Base-by-base conservation (phyloP, 2,113 vertebrate species). In the Daboia siamensis region DNA sequence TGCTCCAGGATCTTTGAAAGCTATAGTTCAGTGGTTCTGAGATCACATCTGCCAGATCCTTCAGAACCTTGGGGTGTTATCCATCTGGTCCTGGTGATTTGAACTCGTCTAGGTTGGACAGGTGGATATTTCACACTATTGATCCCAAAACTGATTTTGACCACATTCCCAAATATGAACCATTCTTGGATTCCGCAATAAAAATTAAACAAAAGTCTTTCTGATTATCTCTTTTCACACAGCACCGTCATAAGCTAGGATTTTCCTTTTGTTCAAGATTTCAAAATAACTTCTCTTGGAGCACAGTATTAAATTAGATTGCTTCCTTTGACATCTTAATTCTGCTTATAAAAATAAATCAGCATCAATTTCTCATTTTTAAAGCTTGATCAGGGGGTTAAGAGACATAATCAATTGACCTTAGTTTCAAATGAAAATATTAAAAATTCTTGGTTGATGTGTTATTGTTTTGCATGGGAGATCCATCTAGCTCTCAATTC, bases 381-480 rank as follows among this genome's bases (percentile, higher is more conserved):
- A 88, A 56, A 51, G 29, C 20, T 92, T 89, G 69, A 46, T 69
- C 59, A 13, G 74, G 59, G 26, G 87, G 61, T 88, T 21, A 33
- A 89, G 64, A 74, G 12, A 74, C 69, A 61, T 48, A 59, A 85
- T 92, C 85, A 85, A 51, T 21, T 88, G 87, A 56, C 87, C 61
- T 92, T 26, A 11, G 9, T 48, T 92, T 54, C 64, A 92, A 89
- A 89, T 92, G 11, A 84, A 89, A 74, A 80, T 55, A 88, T 88
- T 44, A 46, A 56, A 57, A 85, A 59, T 64, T 46, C 39, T 48
- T 85, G 21, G 26, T 59, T 89, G 26, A 15, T 61, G 39, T 21
- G 33, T 57, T 85, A 17, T 85, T 85, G 11, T 59, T 29, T 23
- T 57, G 15, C 15, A 52, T 56, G 12, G 39, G 46, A 89, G 69